Base-by-base conservation (phyloP, 2,888 invertebrate species). In the Pollenia angustigena region DNA sequence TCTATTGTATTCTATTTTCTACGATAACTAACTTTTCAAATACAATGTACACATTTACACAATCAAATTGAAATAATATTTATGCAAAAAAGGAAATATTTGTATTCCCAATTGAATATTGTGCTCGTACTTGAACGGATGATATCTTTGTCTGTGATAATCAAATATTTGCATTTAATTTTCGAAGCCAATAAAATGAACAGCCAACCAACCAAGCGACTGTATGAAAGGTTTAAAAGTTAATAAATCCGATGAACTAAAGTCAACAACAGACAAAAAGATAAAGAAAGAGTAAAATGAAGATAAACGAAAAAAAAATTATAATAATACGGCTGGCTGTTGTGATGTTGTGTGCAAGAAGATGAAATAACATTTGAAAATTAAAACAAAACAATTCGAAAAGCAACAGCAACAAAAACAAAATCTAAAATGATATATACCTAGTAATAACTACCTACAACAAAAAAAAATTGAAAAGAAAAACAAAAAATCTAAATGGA, bases 101-200 rank as follows among this genome's bases (percentile, higher is more conserved):
- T 60, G 52, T 50, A 18, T 48, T 16, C 32, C 56, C 16, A 66
- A 40, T 32, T 32, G 32, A 32, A 32, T 32, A 7, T 62, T 46
- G 44, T 23, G 14, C 23, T 64, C 11, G 14, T 32, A 54, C 81
- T 81, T 54, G 10, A 64, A 56, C 32, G 32, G 32, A 32, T 48
- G 14, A 12, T 71, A 52, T 48, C 66, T 32, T 56, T 69, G 69
- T 69, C 48, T 76, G 48, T 62, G 76, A 69, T 69, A 76, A 84
- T 76, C 86, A 87, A 87, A 87, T 87, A 84, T 87, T 87, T 87
- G 76, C 86, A 84, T 82, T 87, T 84, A 84, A 87, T 87, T 81
- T 81, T 84, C 58, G 50, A 72, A 87, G 44, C 71, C 86, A 68
- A 87, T 84, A 71, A 86, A 68, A 56, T 74, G 62, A 81, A 60